Evolutionary conservation across 1,140 invertebrate genomes (phyloP).

Genomic region (Platyscapa corneri): DNA sequence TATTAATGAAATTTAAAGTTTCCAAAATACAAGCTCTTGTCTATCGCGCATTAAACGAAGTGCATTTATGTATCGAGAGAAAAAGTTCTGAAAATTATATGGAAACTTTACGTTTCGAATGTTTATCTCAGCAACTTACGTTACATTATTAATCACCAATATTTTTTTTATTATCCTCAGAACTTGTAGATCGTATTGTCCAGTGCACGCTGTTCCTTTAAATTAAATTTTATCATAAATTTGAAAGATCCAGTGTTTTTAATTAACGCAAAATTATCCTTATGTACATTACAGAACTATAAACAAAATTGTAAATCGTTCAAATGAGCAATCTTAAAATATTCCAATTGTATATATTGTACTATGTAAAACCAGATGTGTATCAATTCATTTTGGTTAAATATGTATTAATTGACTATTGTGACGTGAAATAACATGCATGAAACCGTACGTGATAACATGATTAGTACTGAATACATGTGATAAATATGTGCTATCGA

Average conservation of each 20-base stretch:
- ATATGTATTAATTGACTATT: conserved; percentile 37
- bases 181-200: conserved; percentile 50
- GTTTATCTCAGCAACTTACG: conserved; percentile 2
- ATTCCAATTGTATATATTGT: conserved; percentile 3
- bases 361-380: conserved; percentile 26
- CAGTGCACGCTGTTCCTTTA: conserved; percentile 47
- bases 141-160: conserved; percentile 2
- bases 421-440: conserved; percentile 46
- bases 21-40: conserved; percentile 15
- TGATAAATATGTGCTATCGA: conserved; percentile 20
- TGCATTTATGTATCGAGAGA: neutral
- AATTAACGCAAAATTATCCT: neutral
- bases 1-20: conserved; percentile 38
- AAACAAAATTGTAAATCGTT: conserved; percentile 12
- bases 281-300: conserved; percentile 5
- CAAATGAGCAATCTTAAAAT: conserved; percentile 3
- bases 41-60: neutral
- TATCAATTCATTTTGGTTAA: conserved; percentile 28
- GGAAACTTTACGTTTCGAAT: conserved; percentile 43
- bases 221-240: conserved; percentile 15
- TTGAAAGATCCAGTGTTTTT: conserved; percentile 12
- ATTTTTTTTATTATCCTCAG: conserved; percentile 21
- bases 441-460: conserved; percentile 30
- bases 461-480: conserved; percentile 16
- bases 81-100: neutral